Percentiles rank a stretch among this genome's conserved stretches.
These are phyloP conservation scores for Erinaceus europaeus DNA, from an alignment of 2,113 vertebrate genomes.

Conservation along the genomic window DNA sequence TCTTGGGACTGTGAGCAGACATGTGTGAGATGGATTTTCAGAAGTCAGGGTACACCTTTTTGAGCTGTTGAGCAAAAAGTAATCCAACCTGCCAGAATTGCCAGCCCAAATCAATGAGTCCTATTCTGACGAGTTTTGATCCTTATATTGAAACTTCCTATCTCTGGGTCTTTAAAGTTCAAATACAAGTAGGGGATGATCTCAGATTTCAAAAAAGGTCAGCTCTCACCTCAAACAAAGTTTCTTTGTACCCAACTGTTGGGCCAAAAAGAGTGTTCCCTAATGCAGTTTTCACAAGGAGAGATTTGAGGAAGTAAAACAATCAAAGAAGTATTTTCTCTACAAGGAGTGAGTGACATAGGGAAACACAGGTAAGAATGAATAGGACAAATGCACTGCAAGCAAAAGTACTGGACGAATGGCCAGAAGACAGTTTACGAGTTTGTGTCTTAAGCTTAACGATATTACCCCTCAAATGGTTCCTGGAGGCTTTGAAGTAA, in stretches of 20 bases:
- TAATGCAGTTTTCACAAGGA: slow-evolving; percentile 5
- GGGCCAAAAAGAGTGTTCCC: not conserved
- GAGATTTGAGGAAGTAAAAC: slow-evolving; percentile 39
- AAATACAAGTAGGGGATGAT: slow-evolving; percentile 67
- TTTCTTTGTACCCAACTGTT: slow-evolving; percentile 66
- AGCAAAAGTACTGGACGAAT: slow-evolving; percentile 7
- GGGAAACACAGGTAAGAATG: not conserved
- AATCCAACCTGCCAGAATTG: slow-evolving; percentile 52
- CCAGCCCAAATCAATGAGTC: slow-evolving; percentile 50
- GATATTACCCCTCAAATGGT: slow-evolving; percentile 53
- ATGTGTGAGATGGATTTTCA: slow-evolving; percentile 10
- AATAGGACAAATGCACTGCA: slow-evolving; percentile 32
- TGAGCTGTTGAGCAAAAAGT: not conserved
- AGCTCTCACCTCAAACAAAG: slow-evolving; percentile 55
- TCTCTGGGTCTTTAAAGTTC: slow-evolving; percentile 69
- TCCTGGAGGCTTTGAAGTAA: slow-evolving; percentile 66
- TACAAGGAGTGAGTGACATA: not conserved
- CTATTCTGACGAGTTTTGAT: slow-evolving; percentile 62
- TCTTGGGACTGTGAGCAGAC: not conserved
- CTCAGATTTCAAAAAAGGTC: slow-evolving; percentile 64
- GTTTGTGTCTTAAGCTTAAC: slow-evolving; percentile 59
- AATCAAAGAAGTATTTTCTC: slow-evolving; percentile 39
- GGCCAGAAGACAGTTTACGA: slow-evolving; percentile 49
- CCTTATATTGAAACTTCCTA: slow-evolving; percentile 63
- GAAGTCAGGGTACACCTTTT: not conserved